Base-by-base conservation (phyloP, 2,113 vertebrate species). In the Salvator merianae region DNA sequence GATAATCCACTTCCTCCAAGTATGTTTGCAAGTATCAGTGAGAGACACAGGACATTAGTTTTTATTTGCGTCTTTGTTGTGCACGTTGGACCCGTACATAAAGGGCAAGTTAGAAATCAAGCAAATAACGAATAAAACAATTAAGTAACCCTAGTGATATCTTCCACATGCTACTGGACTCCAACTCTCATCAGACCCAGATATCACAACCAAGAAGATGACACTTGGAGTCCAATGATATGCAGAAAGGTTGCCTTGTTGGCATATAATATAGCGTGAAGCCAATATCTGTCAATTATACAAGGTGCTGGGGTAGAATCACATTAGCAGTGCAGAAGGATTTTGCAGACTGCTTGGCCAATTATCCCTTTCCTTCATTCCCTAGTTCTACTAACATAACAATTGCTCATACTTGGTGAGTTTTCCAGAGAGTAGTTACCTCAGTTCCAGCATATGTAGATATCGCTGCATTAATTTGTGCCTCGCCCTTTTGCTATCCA, bases 321-420 rank as follows among this genome's bases (percentile, higher is more conserved):
- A 62, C 40, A 62, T 79, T 71, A 47, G 55, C 22, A 22, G 71
- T 34, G 38, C 26, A 32, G 40, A 43, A 86, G 88, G 69, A 0
- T 0, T 83, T 4, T 55, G 68, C 88, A 87, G 80, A 88, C 40
- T 38, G 30, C 74, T 88, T 88, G 87, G 86, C 86, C 88, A 32
- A 82, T 82, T 87, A 91, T 84, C 12, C 43, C 75, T 81, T 65
- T 14, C n/a, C 30, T 32, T 2, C 68, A 84, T 87, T 87, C 34
- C 50, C 74, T 91, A 82, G 59, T 47, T 89, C 3, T 38, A 74
- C 86, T 89, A 89, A 77, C 6, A 68, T 69, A 85, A 87, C 79
- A 86, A 36, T 65, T 90, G 84, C 47, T 77, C 72, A 3, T 79
- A 74, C 0, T 1, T 81, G 72, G 55, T 83, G 0, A n/a, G 32